Base-by-base conservation (phyloP, 1,140 invertebrate species). In the Platyura marginata region DNA sequence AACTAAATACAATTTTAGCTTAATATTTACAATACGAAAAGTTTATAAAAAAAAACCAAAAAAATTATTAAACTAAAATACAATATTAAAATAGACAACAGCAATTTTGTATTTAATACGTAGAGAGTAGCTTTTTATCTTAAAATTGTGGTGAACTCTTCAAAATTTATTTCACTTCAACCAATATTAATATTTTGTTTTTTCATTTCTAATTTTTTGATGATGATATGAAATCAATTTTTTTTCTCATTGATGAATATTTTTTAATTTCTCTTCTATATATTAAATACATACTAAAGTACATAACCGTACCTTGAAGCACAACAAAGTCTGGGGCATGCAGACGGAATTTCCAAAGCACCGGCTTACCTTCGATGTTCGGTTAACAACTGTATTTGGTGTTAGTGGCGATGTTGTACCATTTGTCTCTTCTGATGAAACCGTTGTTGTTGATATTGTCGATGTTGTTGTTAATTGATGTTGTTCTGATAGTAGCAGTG, bases 251-350 rank as follows among this genome's bases (percentile, higher is more conserved):
- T n/a, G n/a, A n/a, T n/a, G n/a, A n/a, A n/a, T n/a, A n/a, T n/a
- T n/a, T n/a, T n/a, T n/a, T n/a, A n/a, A n/a, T n/a, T n/a, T n/a
- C n/a, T n/a, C n/a, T n/a, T n/a, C n/a, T n/a, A 56, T 33, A 52
- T 57, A 57, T 58, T 55, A 59, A 59, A 59, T 56, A 59, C 53
- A 53, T 57, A 49, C 53, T 21, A 55, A 55, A 53, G 54, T 53
- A 55, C 52, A 48, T 49, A 59, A 54, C 57, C 67, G 64, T 76
- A 79, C 75, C 75, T 79, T 78, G 69, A 77, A 77, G 74, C 76
- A 79, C 65, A 77, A 74, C 64, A 77, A 71, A 71, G 64, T 69
- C 53, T 71, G 69, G 65, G 74, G 74, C 75, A 78, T 78, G 76
- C 75, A 78, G 69, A 67, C 59, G 60, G 64, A 61, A 52, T 63